These are phyloP conservation scores for Liasis olivaceus DNA, from an alignment of 2,797 vertebrate genomes.

Conservation along the genomic window DNA sequence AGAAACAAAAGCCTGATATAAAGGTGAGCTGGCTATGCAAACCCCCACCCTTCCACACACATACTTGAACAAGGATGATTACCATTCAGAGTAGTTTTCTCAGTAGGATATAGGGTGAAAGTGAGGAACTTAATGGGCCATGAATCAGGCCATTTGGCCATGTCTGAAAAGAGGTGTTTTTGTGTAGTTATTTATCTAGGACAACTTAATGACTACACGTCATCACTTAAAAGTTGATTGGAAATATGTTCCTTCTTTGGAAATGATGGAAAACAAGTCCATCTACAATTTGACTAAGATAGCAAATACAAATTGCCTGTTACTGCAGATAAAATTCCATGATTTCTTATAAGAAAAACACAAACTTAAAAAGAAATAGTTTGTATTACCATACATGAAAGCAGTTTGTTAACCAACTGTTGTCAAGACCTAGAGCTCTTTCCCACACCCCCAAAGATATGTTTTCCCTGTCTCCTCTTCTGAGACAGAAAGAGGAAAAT, in stretches of 20 bases:
- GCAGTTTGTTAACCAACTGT: neutral
- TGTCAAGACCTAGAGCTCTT: neutral
- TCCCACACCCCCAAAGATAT: neutral
- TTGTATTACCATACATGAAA: neutral
- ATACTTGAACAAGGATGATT: neutral
- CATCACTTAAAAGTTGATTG: neutral
- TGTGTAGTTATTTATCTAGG: neutral
- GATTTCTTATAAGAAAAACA: neutral
- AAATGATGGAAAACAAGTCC: neutral
- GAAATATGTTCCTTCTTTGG: neutral
- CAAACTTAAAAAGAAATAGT: neutral
- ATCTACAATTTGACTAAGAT: neutral
- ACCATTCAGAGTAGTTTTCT: neutral
- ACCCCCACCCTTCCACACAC: neutral
- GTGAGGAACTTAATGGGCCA: neutral
- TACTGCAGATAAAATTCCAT: neutral
- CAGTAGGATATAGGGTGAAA: neutral
- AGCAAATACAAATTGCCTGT: neutral
- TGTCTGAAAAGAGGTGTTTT: constrained; percentile 7
- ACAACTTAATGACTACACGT: neutral
- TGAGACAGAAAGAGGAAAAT: neutral
- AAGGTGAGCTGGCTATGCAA: neutral
- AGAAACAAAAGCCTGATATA: neutral
- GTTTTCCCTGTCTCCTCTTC: neutral
- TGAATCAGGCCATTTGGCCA: neutral